Evolutionary conservation across 2,888 invertebrate genomes (phyloP), one percentile per base, ranked within the genome.

Genomic region (Cenopis cana): DNA sequence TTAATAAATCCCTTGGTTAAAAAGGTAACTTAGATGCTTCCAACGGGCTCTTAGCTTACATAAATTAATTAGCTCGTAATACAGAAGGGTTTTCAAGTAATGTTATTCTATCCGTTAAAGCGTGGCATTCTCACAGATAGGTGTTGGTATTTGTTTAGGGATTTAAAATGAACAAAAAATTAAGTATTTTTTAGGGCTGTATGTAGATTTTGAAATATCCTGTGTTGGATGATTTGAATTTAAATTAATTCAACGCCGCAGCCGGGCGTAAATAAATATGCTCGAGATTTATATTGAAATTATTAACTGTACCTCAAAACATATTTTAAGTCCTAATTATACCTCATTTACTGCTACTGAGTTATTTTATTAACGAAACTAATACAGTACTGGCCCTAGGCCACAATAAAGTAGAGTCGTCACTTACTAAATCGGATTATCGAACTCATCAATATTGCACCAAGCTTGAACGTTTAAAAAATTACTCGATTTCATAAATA

Each of bases 61-160:
- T 78, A 74, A 76, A 75, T 78, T 76, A 76, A 78, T 78, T 77
- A 76, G 77, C 71, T 56, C 41, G 64, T 74, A 72, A 67, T 67
- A 71, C 50, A 73, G 71, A 72, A 71, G 72, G 68, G 68, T 52
- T 54, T 60, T 24, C 55, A 61, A 70, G 72, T 75, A 66, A 71
- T 71, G 60, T 74, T 76, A 69, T 69, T 68, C 69, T 74, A 69
- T 68, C 62, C 73, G 71, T 61, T 64, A 75, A 76, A 73, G 56
- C 62, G 70, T 54, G 69, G 61, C 69, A 54, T 24, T 49, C 67
- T 70, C 62, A 49, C 64, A 61, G 67, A 59, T 65, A 65, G 52
- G 56, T 59, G 57, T 57, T 68, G 29, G 50, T 74, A 73, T 77
- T 76, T 77, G 74, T 75, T 77, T 75, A 77, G 77, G 77, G 52